Percentiles rank a stretch among this genome's conserved stretches.
Conservation (phyloP, 2,113 vertebrate species). For the Upupa epops region DNA sequence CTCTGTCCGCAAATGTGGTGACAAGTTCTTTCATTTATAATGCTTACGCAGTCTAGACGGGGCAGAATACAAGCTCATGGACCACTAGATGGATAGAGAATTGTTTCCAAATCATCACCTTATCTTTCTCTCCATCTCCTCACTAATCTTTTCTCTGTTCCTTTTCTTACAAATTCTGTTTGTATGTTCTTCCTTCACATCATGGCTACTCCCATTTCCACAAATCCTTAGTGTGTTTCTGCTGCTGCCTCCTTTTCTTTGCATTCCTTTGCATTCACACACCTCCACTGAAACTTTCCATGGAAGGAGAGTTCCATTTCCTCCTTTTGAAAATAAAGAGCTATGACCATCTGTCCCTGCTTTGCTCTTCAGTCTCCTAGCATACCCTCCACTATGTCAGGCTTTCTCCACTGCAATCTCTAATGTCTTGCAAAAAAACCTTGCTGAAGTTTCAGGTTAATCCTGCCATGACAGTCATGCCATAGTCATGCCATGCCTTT, state of each 20-base stretch:
- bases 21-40: slow-evolving; percentile 14
- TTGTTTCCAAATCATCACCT: not conserved
- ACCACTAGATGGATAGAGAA: not conserved
- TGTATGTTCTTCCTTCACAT: not conserved
- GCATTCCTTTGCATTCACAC: not conserved
- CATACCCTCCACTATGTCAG: not conserved
- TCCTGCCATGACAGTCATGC: no score
- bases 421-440: not conserved
- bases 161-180: not conserved
- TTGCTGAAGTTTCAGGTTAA: not conserved
- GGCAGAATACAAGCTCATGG: not conserved
- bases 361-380: not conserved
- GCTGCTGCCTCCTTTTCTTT: not conserved
- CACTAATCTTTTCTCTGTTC: not conserved
- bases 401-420: not conserved
- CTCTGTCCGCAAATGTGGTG: not conserved
- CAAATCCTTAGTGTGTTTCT: not conserved
- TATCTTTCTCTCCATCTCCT: not conserved
- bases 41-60: not conserved
- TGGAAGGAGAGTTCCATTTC: not conserved
- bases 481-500: not conserved
- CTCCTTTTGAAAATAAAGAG: not conserved
- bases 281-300: not conserved
- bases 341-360: not conserved
- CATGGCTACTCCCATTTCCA: not conserved